Evolutionary conservation across 1,140 invertebrate species (phyloP), one percentile per base, ranked within the genome.

Genomic region (Phortica variegata): DNA sequence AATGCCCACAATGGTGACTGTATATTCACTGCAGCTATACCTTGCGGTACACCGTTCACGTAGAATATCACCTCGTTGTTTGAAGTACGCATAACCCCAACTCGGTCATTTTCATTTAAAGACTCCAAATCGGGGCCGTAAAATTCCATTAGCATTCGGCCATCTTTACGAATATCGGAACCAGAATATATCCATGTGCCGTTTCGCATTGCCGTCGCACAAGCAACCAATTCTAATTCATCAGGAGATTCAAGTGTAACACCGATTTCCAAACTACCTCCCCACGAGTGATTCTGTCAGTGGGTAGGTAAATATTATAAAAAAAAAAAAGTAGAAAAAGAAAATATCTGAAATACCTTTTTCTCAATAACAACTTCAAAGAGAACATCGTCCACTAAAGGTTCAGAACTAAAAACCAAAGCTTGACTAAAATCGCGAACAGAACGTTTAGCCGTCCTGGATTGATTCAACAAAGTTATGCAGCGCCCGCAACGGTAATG

Each of bases 121-220:
- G 85, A 85, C 53, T 93, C 90, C 37, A 96, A 79, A 79, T 92
- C 86, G 41, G 82, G 83, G 3, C 91, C 92, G 80, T 96, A 96
- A 19, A 85, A 83, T 65, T 95, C 89, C n/a, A 87, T 78, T 23
- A 89, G 74, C 2, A 84, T 82, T 32, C 85, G 81, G 4, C 91
- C 91, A 81, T 96, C 87, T 70, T 90, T 85, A 5, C 94, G 80
- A 41, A 97, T 84, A 33, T 88, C 87, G 47, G 83, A 88, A 3
- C 90, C 90, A 10, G 90, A 89, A 87, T 95, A 89, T 39, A 91
- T 87, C 93, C 93, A 95, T 48, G 91, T 91, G 48, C 87, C 88
- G 68, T 88, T 86, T 21, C 86, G 81, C 52, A 95, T 83, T 60
- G 90, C 90, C 19, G 87, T 89, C 16, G 91, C 90, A 78, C 88